A percentile compares a stretch with the other conserved stretches of the same genome.
Conservation (phyloP, 1,140 invertebrate species). For the Luehdorfia chinensis region DNA sequence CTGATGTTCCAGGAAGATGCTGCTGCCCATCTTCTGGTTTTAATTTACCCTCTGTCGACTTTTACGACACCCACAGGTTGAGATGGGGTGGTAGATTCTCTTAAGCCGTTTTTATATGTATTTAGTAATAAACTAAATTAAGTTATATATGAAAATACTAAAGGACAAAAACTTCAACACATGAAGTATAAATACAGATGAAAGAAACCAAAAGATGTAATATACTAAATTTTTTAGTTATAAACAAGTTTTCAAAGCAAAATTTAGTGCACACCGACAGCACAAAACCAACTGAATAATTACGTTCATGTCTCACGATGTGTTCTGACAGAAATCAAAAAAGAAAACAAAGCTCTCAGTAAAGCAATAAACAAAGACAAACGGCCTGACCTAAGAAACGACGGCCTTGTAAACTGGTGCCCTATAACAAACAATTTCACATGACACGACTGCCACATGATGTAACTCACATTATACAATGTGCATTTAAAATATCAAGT, state of each 20-base stretch:
- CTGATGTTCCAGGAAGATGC: no score
- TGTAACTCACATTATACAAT: no score
- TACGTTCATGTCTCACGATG: slow-evolving; percentile 56
- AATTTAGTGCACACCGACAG: slow-evolving; percentile 44
- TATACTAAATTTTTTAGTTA: neutral
- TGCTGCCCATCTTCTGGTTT: no score
- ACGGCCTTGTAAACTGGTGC: slow-evolving; percentile 68
- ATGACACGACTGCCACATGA: slow-evolving; percentile 37
- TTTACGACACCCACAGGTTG: no score
- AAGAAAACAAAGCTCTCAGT: slow-evolving; percentile 38
- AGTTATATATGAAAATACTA: no score
- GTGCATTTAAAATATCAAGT: no score
- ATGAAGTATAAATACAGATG: no score
- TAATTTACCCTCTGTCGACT: no score
- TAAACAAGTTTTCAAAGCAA: slow-evolving; percentile 12
- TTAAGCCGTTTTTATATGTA: no score
- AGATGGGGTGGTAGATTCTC: no score
- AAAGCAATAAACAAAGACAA: slow-evolving; percentile 54
- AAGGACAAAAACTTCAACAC: no score
- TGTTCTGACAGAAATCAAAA: slow-evolving; percentile 31
- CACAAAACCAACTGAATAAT: slow-evolving; percentile 28
- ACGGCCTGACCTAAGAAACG: slow-evolving; percentile 71
- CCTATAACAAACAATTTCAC: slow-evolving; percentile 70
- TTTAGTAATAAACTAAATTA: no score
- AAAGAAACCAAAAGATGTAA: neutral